Percentiles rank a stretch among this genome's conserved stretches.
These are phyloP conservation scores for human (Homo sapiens) DNA, from an alignment of 2,113 vertebrate genomes.

Conservation along the genomic window GRCh38 chr3:51814001-51814500, in stretches of 20 bases:
- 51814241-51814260: background rate
- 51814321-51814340: background rate
- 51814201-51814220: background rate
- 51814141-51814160: too few species aligned
- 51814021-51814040: background rate
- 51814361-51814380: background rate
- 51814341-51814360: background rate
- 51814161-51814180: too few species aligned
- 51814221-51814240: background rate
- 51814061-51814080: background rate
- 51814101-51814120: background rate
- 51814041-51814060: background rate
- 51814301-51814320: background rate
- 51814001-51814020: background rate
- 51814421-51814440: background rate
- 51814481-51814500: background rate
- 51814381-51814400: background rate
- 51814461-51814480: background rate
- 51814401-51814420: background rate
- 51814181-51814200: background rate
- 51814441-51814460: background rate
- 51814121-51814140: background rate
- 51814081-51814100: background rate
- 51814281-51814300: background rate
- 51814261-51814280: background rate